Evolutionary conservation across 2,888 invertebrate genomes (phyloP).

Genomic region (Nebria brevicollis): DNA sequence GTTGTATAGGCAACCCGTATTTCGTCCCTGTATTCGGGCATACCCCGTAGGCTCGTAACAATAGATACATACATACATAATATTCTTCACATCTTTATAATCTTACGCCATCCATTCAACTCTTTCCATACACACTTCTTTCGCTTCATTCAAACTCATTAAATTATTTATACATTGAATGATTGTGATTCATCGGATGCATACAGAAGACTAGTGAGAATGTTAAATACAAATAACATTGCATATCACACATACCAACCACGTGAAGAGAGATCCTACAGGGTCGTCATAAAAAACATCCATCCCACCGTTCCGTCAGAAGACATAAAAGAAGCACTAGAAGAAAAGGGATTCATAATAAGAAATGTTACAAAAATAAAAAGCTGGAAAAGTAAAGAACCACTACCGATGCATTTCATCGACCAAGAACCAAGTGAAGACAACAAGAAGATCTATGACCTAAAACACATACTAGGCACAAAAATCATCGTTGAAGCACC

Average conservation of each 20-base stretch:
- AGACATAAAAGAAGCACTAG: conserved; percentile 38
- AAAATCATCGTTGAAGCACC: conserved; percentile 47
- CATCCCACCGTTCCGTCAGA: conserved; percentile 41
- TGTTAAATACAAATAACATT: conserved; percentile 45
- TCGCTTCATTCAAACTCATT: no score
- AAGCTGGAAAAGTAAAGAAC: conserved; percentile 40
- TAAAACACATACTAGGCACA: conserved; percentile 41
- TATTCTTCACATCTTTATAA: no score
- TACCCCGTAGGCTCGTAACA: no score
- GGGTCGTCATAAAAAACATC: conserved; percentile 47
- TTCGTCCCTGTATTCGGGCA: no score
- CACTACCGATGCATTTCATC: conserved; percentile 47
- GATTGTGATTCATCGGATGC: conserved; percentile 39
- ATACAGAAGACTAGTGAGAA: conserved; percentile 45
- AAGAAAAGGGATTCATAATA: neutral
- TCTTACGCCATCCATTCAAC: no score
- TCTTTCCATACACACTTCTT: no score
- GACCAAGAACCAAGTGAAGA: conserved; percentile 48
- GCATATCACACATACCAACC: conserved; percentile 48
- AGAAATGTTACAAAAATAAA: no score
- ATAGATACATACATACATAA: no score
- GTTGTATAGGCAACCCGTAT: no score
- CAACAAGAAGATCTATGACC: conserved; percentile 48
- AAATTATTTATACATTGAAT: no score
- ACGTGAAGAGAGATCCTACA: conserved; percentile 46